Base-by-base conservation (phyloP, 2,888 invertebrate genomes). In the Thysanoteuthis rhombus region DNA sequence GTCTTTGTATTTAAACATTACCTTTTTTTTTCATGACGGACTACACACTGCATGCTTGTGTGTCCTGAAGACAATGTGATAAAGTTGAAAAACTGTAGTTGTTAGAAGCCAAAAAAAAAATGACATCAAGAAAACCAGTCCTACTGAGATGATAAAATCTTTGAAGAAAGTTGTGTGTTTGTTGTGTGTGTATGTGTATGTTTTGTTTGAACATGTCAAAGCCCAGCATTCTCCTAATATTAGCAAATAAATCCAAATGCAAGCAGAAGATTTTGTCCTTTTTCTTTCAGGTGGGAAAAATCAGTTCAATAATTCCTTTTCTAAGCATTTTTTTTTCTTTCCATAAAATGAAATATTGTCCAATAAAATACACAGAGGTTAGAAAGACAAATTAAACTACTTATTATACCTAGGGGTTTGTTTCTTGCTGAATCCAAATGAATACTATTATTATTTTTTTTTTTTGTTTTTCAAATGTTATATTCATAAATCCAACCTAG, bases 1-100 rank as follows among this genome's bases (percentile, higher is more conserved):
- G 75, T 75, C 75, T 75, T 75, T 75, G 16, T n/a, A 16, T 75
- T 75, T n/a, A 36, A 75, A 75, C n/a, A 75, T 75, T 75, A 75
- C 75, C 75, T 75, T 75, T 75, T n/a, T n/a, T 22, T 75, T 75
- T n/a, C 75, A 75, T 75, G n/a, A 75, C 36, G n/a, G 75, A 75
- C 75, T 10, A 75, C 75, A 75, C 75, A 75, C 36, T 75, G 36
- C 75, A 75, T 75, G 75, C 75, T 75, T 75, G 75, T 75, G 75
- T 75, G 75, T 75, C 75, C 75, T 75, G 75, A 75, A 75, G n/a
- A 75, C 75, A 75, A 58, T 75, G n/a, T 75, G 75, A 75, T 75
- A 75, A 75, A 75, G n/a, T 75, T 75, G 36, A 75, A 75, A 52
- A 75, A 75, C n/a, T n/a, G 75, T 75, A 75, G 19, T 16, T 75